Base-by-base conservation (phyloP, 2,888 invertebrate species). In the Agrotis ipsilon region DNA sequence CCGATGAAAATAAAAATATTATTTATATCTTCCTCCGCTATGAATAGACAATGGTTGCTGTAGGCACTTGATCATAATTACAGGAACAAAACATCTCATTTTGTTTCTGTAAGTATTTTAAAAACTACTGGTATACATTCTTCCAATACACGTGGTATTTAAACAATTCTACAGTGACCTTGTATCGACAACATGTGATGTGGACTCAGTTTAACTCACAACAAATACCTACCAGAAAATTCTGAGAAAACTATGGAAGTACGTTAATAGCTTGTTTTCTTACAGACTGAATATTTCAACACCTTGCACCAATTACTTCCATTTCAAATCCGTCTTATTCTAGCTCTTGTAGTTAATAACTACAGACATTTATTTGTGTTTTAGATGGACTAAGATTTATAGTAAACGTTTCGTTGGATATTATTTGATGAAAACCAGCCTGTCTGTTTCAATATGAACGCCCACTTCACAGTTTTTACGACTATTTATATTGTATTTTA, bases 341-440 rank as follows among this genome's bases (percentile, higher is more conserved):
- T 21, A 81, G 57, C 77, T 63, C 78, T 65, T 62, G 45, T 71
- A 70, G 78, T 78, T 77, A 78, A 77, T 77, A 71, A 51, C 43
- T 16, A 24, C 46, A 76, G 89, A 88, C 88, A 84, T 88, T 89
- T 90, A 90, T 90, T 87, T 82, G 86, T 78, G 67, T 80, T 76
- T 83, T 83, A 85, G 87, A 90, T 88, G 75, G 82, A 89, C 71
- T 70, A 76, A 88, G 90, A 91, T 90, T 91, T 90, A 91, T 88
- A 61, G 75, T 75, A 62, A 78, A 78, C 81, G 72, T 79, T 83
- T 82, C 78, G 88, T 84, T 87, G 75, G 55, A 70, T 63, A 77
- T 79, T 83, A 79, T 68, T 79, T 73, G 59, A 78, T 45, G 67
- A 19, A 73, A 78, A 68, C 58, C 86, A 76, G 73, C 79, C 75